Conservation (phyloP, 2,113 vertebrate genomes). For the Condylura cristata region DNA sequence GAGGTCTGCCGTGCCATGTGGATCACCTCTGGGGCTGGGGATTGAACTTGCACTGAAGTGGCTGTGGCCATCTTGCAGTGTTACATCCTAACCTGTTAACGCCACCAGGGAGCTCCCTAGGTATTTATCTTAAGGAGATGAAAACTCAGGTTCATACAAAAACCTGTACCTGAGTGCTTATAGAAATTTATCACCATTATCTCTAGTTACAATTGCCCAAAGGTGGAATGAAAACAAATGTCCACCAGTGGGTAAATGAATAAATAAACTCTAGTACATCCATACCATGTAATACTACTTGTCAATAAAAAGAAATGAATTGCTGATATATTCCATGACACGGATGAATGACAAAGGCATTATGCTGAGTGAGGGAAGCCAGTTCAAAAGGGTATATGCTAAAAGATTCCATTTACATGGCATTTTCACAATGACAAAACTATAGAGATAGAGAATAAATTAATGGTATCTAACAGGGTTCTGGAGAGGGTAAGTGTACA, state of each 20-base stretch:
- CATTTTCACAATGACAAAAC: slow-evolving; percentile 18
- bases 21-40: too few species aligned
- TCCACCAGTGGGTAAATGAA: too few species aligned
- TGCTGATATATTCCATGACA: too few species aligned
- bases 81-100: too few species aligned
- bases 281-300: too few species aligned
- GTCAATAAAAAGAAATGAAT: too few species aligned
- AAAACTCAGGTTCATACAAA: slow-evolving; percentile 5
- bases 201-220: background rate
- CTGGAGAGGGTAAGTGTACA: background rate
- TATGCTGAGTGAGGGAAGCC: background rate
- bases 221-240: background rate
- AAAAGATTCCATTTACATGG: background rate
- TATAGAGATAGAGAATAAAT: slow-evolving; percentile 5
- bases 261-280: too few species aligned
- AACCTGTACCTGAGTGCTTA: background rate
- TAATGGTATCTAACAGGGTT: background rate
- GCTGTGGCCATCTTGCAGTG: too few species aligned
- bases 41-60: too few species aligned
- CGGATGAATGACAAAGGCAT: too few species aligned
- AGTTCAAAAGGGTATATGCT: background rate
- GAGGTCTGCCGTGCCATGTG: too few species aligned
- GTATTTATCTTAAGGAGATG: background rate
- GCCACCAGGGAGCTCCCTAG: too few species aligned
- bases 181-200: background rate